Conservation (phyloP, 2,113 vertebrate species). For the Nannospalax galili region DNA sequence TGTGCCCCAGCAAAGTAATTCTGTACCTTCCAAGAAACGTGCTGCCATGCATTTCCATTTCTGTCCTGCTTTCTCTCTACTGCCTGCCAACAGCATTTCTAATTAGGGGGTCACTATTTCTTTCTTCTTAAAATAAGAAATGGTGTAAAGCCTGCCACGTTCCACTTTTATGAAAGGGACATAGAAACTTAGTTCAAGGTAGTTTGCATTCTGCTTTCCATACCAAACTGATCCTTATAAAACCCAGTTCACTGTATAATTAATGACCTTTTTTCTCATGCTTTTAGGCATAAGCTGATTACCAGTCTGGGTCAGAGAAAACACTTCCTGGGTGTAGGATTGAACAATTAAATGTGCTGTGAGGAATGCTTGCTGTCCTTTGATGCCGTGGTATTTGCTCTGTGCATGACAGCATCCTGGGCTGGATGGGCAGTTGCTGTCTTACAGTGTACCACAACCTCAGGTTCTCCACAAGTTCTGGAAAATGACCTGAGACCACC, state of each 20-base stretch:
- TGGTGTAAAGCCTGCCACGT: neutral
- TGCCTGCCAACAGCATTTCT: neutral
- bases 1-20: neutral
- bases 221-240: constrained; percentile 35
- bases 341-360: constrained; percentile 33
- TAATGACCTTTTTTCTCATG: constrained; percentile 18
- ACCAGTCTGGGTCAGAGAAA: constrained; percentile 47
- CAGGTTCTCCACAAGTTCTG: neutral
- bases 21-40: neutral
- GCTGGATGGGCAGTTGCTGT: neutral
- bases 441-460: neutral
- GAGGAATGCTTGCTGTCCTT: neutral
- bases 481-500: neutral
- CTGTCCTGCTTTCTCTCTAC: neutral
- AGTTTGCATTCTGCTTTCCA: neutral
- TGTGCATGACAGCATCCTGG: neutral
- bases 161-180: neutral
- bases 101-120: constrained; percentile 29
- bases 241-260: constrained; percentile 37
- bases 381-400: neutral
- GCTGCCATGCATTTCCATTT: neutral
- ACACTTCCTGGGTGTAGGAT: neutral
- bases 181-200: constrained; percentile 10
- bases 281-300: constrained; percentile 44
- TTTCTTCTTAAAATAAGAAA: constrained; percentile 55